phyloP scores from a whole-genome alignment of 2,888 invertebrate species.

The Acronicta psi region DNA sequence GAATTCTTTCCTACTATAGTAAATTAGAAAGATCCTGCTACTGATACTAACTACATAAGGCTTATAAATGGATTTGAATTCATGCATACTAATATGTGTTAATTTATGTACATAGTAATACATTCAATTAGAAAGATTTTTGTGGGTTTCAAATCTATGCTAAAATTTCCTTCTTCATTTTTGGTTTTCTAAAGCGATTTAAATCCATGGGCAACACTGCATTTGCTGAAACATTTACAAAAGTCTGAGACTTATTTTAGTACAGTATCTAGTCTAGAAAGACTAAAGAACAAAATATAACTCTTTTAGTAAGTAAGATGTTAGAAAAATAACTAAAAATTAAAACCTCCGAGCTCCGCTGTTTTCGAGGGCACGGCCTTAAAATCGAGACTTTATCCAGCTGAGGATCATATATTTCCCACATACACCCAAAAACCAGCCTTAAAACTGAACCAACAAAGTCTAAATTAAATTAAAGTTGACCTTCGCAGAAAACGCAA shows the following conservation, averaged over 20 bases:
- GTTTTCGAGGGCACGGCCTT: conserved; percentile 60
- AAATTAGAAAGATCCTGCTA: too few relatives aligned
- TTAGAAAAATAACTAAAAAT: conserved; percentile 40
- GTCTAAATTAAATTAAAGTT: conserved; percentile 39
- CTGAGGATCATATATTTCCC: conserved; percentile 53
- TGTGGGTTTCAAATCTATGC: too few relatives aligned
- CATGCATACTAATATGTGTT: too few relatives aligned
- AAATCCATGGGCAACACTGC: too few relatives aligned
- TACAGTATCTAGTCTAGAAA: not conserved
- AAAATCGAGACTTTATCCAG: conserved; percentile 62
- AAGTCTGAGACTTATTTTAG: too few relatives aligned
- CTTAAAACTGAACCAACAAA: conserved; percentile 8
- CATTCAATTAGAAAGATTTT: too few relatives aligned
- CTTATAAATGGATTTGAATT: not conserved
- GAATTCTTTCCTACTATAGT: not conserved
- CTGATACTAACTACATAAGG: too few relatives aligned
- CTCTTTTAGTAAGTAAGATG: conserved; percentile 9
- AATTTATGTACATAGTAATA: too few relatives aligned
- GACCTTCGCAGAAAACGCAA: conserved; percentile 63
- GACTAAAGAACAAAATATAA: conserved; percentile 6
- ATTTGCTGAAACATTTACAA: too few relatives aligned
- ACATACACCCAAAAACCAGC: conserved; percentile 36
- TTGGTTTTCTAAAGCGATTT: too few relatives aligned
- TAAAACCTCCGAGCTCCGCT: conserved; percentile 47
- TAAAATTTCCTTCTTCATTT: too few relatives aligned